Evolutionary conservation across 2,113 vertebrate species (phyloP).

Genomic region (Columba livia): DNA sequence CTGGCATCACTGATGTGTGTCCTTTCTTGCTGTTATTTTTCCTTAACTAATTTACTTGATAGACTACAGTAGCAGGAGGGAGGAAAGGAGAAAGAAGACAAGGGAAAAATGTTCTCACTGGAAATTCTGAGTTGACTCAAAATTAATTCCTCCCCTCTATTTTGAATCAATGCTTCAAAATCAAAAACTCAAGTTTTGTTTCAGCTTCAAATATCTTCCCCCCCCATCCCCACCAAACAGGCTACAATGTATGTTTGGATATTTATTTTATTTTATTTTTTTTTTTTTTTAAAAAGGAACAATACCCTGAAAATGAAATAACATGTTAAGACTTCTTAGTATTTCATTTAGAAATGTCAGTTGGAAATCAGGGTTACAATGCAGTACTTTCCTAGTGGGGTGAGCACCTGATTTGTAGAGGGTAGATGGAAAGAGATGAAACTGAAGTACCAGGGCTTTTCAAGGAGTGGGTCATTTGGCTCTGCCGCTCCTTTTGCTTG

Average conservation of each 20-base stretch:
- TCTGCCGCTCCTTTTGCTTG: neutral
- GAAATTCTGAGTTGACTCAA: conserved; percentile 35
- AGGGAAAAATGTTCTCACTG: conserved; percentile 16
- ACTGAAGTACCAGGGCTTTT: neutral
- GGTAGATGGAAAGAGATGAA: neutral
- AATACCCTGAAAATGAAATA: conserved; percentile 31
- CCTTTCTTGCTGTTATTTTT: conserved; percentile 43
- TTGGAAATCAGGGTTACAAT: neutral
- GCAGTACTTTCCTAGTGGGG: neutral
- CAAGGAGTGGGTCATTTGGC: neutral
- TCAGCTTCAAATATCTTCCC: neutral
- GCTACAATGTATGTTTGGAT: neutral
- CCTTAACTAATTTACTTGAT: conserved; percentile 43
- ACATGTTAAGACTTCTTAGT: neutral
- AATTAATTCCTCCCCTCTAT: conserved; percentile 31
- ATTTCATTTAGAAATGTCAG: neutral
- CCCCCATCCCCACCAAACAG: neutral
- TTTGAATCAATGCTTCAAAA: conserved; percentile 54
- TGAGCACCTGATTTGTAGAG: neutral
- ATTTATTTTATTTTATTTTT: too few species aligned
- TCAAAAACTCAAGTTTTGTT: conserved; percentile 2
- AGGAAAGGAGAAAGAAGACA: neutral
- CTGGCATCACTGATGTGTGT: conserved; percentile 28
- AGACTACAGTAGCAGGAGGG: neutral
- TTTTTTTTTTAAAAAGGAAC: neutral